Evolutionary conservation across 2,888 invertebrate genomes (phyloP), one percentile per base, ranked within the genome.

Genomic region (Ernsta delagoae): DNA sequence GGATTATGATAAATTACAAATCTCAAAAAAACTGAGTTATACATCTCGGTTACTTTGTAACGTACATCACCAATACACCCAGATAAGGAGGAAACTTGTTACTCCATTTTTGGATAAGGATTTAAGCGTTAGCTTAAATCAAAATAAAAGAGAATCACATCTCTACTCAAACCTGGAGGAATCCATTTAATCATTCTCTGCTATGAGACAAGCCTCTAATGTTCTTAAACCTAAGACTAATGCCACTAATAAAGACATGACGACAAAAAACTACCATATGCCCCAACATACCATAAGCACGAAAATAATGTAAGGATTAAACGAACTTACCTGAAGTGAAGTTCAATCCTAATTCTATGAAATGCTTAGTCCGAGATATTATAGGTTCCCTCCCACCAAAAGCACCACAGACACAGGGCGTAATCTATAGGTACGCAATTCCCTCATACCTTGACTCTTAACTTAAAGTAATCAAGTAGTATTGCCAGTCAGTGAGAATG

Each of bases 61-160:
- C 24, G 8, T 53, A 24, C 50, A 53, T 24, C 9, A 53, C 6
- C 24, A 53, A 24, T 53, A 53, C 50, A 53, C 53, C 24, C 53
- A 53, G 9, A 53, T 53, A 53, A 53, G 24, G 53, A 53, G 53
- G 5, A 53, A 53, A 9, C 53, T 53, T 24, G 53, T 53, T 53
- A 53, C 9, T 24, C 53, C 53, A 24, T 53, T 53, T 53, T 53
- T 53, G 53, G 53, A 53, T 24, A 53, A 53, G 5, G 53, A 53
- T 5, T 4, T 53, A 8, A 24, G 53, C 5, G 24, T 16, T 16
- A 53, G 53, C 24, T 9, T 53, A 24, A 53, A 53, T 8, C 4
- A 53, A 9, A 53, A 53, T 53, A 53, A 53, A 53, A 53, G 50
- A 16, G 50, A 53, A 24, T 53, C 9, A 53, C 24, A 8, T 3